Percentiles rank a stretch among this genome's conserved stretches.
Conservation (phyloP, 2,888 invertebrate genomes). For the Chrysolina oricalcia region DNA sequence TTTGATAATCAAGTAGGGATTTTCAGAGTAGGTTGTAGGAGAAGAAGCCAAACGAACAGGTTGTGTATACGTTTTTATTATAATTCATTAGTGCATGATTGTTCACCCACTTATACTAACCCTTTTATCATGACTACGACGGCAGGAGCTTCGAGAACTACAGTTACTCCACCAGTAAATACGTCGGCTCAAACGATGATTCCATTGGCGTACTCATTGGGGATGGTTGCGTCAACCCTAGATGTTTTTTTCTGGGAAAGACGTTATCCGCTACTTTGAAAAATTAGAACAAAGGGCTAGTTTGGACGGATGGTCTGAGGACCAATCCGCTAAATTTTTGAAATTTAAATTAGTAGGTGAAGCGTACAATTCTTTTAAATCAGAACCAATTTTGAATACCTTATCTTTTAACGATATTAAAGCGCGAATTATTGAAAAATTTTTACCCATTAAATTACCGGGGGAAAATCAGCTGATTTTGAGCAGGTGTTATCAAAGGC, state of each 20-base stretch:
- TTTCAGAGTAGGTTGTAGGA: no score
- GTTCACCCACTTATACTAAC: no score
- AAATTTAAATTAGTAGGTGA: slow-evolving; percentile 29
- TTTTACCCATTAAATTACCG: background rate
- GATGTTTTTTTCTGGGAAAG: background rate
- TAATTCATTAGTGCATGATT: no score
- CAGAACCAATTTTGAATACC: background rate
- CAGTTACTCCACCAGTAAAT: no score
- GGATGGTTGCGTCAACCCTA: slow-evolving; percentile 20
- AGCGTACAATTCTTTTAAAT: slow-evolving; percentile 30
- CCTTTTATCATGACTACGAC: no score
- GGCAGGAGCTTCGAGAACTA: no score
- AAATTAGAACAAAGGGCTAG: slow-evolving; percentile 16
- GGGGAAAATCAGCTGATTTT: slow-evolving; percentile 20
- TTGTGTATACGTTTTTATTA: no score
- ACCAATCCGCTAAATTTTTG: background rate
- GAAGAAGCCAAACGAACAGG: no score
- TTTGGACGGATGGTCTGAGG: slow-evolving; percentile 15
- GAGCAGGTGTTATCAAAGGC: slow-evolving; percentile 30
- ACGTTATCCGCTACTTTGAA: slow-evolving; percentile 1
- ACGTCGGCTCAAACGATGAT: no score
- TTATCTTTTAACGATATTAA: background rate
- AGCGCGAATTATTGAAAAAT: background rate
- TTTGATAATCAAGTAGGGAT: no score
- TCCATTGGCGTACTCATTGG: background rate